Base-by-base conservation (phyloP, 2,113 vertebrate genomes). In the Callocephalon fimbriatum region DNA sequence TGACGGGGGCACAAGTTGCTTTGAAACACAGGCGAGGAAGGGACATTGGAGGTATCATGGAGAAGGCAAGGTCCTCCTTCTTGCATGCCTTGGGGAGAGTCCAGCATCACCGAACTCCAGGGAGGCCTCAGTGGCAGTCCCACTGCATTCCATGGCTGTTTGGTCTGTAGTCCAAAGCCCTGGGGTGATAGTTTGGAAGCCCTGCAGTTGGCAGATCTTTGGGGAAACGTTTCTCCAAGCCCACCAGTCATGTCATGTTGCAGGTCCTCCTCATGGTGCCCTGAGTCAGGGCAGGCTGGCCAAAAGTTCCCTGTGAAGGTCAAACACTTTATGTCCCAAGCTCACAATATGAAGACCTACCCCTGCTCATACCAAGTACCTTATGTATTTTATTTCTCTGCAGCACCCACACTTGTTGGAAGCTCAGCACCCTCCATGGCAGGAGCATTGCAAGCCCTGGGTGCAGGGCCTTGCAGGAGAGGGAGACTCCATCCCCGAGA, bases 1-100 rank as follows among this genome's bases (percentile, higher is more conserved):
- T 62, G 1, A 0, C 1, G 0, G 21, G 23, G 25, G 13, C 16
- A 17, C 54, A 47, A 0, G 23, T 44, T 20, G 25, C 27, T 70
- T 63, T 66, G 70, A 32, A 58, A 90, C 27, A 8, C 35, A 29
- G 10, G 21, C 21, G 23, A 51, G 32, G 20, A 25, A 51, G 19
- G 10, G 13, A 5, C 19, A 1, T 23, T 27, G 79, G 51, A 27
- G 16, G 7, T 37, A 5, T 2, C 42, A 12, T 2, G 15, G 65
- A 79, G 58, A 90, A 59, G 38, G 13, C 25, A 53, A 71, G n/a
- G 12, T 47, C 31, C 63, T 56, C 23, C 29, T 54, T 35, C 61
- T 65, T 47, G 10, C 23, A 4, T 2, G 4, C 29, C 47, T 42
- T 6, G 3, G 23, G 21, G 77, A 35, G 72, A 59, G 20, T 22